A percentile compares a stretch with the other conserved stretches of the same genome.
phyloP scores from a whole-genome alignment of 2,888 invertebrate genomes.

The Coenonympha arcania region DNA sequence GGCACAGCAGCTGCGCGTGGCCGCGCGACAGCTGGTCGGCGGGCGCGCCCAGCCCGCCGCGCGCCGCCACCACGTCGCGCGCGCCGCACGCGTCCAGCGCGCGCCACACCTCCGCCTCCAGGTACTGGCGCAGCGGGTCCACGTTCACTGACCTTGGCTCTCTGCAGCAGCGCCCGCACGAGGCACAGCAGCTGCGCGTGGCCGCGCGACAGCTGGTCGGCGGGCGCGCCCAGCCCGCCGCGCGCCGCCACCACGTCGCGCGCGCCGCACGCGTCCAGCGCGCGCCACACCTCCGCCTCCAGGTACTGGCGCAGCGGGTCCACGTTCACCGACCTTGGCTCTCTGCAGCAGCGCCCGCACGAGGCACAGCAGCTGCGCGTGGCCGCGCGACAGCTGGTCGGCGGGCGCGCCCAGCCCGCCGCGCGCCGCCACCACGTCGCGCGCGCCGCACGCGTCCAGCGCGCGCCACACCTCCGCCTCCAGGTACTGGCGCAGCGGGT shows the following conservation, averaged over 20 bases:
- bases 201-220: slow-evolving; percentile 85
- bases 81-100: slow-evolving; percentile 86
- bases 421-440: slow-evolving; percentile 75
- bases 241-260: slow-evolving; percentile 76
- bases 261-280: slow-evolving; percentile 84
- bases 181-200: slow-evolving; percentile 92
- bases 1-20: slow-evolving; percentile 90
- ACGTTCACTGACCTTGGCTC: slow-evolving; percentile 88
- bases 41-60: slow-evolving; percentile 84
- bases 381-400: slow-evolving; percentile 85
- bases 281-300: slow-evolving; percentile 85
- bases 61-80: slow-evolving; percentile 73
- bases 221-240: slow-evolving; percentile 85
- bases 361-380: slow-evolving; percentile 90
- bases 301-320: slow-evolving; percentile 83
- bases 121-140: slow-evolving; percentile 83
- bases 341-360: slow-evolving; percentile 89
- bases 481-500: slow-evolving; percentile 81
- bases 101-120: slow-evolving; percentile 84
- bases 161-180: slow-evolving; percentile 87
- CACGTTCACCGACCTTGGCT: slow-evolving; percentile 88
- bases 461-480: slow-evolving; percentile 87
- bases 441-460: slow-evolving; percentile 83
- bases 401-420: slow-evolving; percentile 87
- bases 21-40: slow-evolving; percentile 88